Evolutionary conservation across 1,140 invertebrate genomes (phyloP), one percentile per base, ranked within the genome.

Genomic region (Drosophila kepulauana): DNA sequence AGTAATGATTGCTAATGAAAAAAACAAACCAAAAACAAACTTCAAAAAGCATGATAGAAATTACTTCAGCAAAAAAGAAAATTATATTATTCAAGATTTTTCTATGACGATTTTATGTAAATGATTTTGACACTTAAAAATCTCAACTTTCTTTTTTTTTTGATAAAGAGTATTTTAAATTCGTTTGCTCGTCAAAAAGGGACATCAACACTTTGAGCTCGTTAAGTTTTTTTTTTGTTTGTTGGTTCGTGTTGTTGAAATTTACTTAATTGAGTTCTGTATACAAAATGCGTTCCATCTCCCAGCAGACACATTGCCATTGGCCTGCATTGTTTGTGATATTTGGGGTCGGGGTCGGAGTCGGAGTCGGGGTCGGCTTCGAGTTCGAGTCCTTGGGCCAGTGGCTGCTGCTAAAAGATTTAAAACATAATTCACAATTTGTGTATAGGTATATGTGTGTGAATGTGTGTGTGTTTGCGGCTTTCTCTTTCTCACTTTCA

Each of bases 341-440:
- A 10, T 38, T 38, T 38, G 35, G 35, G 35, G 7, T 48, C 35
- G 28, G 10, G 25, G 13, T 35, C 10, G 6, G 6, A 20, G 3
- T 25, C 20, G 20, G 20, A 25, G 3, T 25, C 20, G 20, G 20
- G 13, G 3, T 43, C 41, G 41, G n/a, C 7, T 38, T 38, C 35
- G n/a, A 7, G 30, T 13, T 15, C 30, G 20, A 13, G 16, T 57
- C 43, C 16, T 41, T 11, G 8, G 28, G n/a, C 41, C 15, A 10
- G 10, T n/a, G 16, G n/a, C 52, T 66, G 63, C 46, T 59, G 63
- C 56, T 65, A 33, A 81, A 63, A 59, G 56, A 63, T 67, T 78
- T 43, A 51, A 75, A 63, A 64, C 57, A 78, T 63, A 75, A 73
- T 66, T 71, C 69, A 67, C 57, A 62, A 65, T 59, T 81, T 68